Conservation (phyloP, 2,113 vertebrate genomes). For the Calyptommatus sinebrachiatus region DNA sequence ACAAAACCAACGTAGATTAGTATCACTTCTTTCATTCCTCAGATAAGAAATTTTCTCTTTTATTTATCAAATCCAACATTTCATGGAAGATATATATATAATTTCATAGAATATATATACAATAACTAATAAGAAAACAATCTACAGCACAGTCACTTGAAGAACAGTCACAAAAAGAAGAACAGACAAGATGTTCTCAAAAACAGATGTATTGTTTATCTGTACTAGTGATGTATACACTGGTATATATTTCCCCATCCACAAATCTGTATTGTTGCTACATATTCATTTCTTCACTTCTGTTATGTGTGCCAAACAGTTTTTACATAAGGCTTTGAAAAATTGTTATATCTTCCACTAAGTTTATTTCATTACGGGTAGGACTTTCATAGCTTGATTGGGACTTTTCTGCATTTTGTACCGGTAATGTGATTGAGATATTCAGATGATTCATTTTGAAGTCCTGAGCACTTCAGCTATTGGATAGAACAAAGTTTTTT, state of each 20-base stretch:
- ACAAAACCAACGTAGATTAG: too few species aligned
- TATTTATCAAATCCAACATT: too few species aligned
- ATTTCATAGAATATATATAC: too few species aligned
- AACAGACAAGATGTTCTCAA: neutral
- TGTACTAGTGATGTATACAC: neutral
- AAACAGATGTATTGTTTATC: neutral
- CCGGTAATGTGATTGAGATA: slow-evolving; percentile 67
- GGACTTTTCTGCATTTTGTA: slow-evolving; percentile 63
- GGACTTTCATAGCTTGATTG: slow-evolving; percentile 51
- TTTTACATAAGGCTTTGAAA: neutral
- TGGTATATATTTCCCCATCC: neutral
- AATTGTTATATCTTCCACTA: neutral
- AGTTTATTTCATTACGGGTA: slow-evolving; percentile 59
- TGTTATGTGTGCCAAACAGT: neutral
- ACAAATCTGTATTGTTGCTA: neutral
- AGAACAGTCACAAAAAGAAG: too few species aligned
- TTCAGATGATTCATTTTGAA: slow-evolving; percentile 69
- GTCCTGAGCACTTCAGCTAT: slow-evolving; percentile 60
- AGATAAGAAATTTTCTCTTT: too few species aligned
- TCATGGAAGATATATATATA: too few species aligned
- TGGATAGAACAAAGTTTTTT: slow-evolving; percentile 56
- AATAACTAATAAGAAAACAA: neutral
- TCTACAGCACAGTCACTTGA: too few species aligned
- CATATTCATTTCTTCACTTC: neutral
- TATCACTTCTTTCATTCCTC: too few species aligned